phyloP scores from a whole-genome alignment of 2,113 vertebrate species.

The Strix uralensis region DNA sequence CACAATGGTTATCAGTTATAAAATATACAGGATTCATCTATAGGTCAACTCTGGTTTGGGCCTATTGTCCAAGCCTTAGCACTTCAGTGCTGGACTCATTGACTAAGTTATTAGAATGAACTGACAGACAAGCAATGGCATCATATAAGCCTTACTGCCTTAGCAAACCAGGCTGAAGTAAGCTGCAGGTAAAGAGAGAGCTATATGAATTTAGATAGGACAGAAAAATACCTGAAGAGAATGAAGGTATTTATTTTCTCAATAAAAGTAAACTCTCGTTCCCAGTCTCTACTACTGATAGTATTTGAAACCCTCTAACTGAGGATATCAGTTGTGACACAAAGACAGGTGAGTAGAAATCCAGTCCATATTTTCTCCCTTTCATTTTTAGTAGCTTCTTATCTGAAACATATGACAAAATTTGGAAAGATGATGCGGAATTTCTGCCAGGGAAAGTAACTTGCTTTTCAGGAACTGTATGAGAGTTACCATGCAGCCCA shows the following conservation, averaged over 20 bases:
- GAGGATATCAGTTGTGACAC: neutral
- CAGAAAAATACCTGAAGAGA: neutral
- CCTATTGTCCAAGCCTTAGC: too few species aligned
- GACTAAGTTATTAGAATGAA: neutral
- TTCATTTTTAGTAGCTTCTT: neutral
- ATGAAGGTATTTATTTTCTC: neutral
- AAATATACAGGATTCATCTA: too few species aligned
- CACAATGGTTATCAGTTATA: too few species aligned
- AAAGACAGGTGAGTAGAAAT: neutral
- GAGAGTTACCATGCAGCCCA: neutral
- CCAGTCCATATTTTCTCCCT: neutral
- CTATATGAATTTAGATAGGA: neutral
- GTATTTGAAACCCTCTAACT: neutral
- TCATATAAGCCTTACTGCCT: neutral
- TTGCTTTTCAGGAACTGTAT: neutral
- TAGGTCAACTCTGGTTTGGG: too few species aligned
- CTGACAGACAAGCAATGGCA: neutral
- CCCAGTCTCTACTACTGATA: neutral
- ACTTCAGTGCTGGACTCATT: neutral
- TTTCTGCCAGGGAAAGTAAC: neutral
- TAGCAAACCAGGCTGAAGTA: neutral
- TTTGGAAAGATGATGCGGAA: neutral
- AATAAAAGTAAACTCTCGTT: neutral
- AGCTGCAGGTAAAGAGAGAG: neutral
- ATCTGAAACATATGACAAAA: neutral